These are phyloP conservation scores for Nymphalis urticae DNA, from an alignment of 2,888 invertebrate species.

Conservation along the genomic window DNA sequence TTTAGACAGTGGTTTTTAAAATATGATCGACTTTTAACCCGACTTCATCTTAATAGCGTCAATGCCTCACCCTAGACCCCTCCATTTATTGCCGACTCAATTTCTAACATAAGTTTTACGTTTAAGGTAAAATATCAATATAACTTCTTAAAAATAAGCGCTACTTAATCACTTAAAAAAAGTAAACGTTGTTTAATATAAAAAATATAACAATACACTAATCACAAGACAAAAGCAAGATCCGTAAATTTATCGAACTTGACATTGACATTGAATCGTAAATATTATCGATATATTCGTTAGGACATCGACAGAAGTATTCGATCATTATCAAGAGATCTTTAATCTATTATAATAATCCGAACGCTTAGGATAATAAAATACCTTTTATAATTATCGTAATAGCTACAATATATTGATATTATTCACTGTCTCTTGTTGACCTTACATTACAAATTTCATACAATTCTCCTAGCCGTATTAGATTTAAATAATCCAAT, in stretches of 20 bases:
- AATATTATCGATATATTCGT: conserved; percentile 19
- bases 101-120: too few relatives aligned
- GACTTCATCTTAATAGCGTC: too few relatives aligned
- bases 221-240: neutral
- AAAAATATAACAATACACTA: neutral
- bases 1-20: too few relatives aligned
- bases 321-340: too few relatives aligned
- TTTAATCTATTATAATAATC: conserved; percentile 12
- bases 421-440: conserved; percentile 43
- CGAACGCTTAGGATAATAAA: conserved; percentile 15
- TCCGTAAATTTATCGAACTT: neutral
- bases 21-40: too few relatives aligned
- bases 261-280: conserved; percentile 18
- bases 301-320: conserved; percentile 22
- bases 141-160: too few relatives aligned
- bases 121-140: too few relatives aligned
- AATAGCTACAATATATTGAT: conserved; percentile 47
- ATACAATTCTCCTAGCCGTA: conserved; percentile 36
- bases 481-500: conserved; percentile 68
- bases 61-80: too few relatives aligned
- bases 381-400: conserved; percentile 36
- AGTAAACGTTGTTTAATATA: too few relatives aligned
- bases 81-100: too few relatives aligned
- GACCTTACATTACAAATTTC: conserved; percentile 42
- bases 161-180: too few relatives aligned